Evolutionary conservation across 2,797 vertebrate species (phyloP).

Genomic region (Pantherophis alleghaniensis): DNA sequence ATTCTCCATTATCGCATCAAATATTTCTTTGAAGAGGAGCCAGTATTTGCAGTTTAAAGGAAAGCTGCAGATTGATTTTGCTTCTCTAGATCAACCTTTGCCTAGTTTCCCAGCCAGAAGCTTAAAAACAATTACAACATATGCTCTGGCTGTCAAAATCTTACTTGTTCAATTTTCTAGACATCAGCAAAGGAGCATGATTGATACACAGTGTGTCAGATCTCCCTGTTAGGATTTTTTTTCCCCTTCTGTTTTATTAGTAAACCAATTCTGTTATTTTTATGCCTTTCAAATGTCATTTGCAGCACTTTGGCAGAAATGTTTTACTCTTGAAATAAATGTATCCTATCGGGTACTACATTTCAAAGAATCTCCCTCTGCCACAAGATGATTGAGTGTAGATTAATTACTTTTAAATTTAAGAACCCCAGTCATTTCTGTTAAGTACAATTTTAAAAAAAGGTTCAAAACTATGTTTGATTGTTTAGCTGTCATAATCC

Average conservation of each 20-base stretch:
- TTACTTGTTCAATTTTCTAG: conserved; percentile 32
- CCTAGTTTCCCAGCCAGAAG: conserved; percentile 41
- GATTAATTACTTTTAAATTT: conserved; percentile 6
- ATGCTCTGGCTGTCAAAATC: conserved; percentile 24
- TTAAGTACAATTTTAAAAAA: neutral
- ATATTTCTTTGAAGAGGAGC: neutral
- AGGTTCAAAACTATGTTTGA: neutral
- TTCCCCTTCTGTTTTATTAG: conserved; percentile 4
- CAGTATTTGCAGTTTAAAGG: neutral
- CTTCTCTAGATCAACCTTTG: conserved; percentile 37
- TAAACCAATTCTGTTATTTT: conserved; percentile 30
- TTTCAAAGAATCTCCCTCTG: neutral
- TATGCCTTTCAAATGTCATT: conserved; percentile 32
- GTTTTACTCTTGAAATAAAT: conserved; percentile 19
- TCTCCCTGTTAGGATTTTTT: conserved; percentile 15
- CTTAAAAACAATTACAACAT: conserved; percentile 31
- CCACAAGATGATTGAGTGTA: neutral
- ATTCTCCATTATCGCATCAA: neutral
- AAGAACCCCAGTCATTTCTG: neutral
- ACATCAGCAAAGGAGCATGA: conserved; percentile 27
- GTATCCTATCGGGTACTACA: conserved; percentile 5
- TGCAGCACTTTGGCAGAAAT: conserved; percentile 9
- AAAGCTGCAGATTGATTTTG: neutral
- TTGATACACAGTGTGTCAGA: conserved; percentile 24
- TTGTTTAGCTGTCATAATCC: neutral